Base-by-base conservation (phyloP, 2,113 vertebrate genomes). In the Ifrita kowaldi region DNA sequence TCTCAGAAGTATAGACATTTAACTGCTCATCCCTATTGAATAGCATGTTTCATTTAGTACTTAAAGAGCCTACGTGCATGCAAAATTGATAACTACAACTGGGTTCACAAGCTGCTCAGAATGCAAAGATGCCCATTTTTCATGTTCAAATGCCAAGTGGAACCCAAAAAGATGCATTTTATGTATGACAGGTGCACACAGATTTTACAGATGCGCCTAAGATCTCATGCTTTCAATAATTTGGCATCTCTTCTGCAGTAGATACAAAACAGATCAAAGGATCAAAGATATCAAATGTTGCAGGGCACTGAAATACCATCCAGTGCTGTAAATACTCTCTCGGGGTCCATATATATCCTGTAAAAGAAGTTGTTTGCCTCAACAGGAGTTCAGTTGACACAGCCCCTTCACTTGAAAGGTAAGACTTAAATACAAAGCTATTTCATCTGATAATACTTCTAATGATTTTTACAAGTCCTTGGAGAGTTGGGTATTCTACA, bases 81-180 rank as follows among this genome's bases (percentile, higher is more conserved):
- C 81, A 95, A 95, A 92, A 95, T 82, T 89, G 59, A 87, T 88
- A 90, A 92, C 62, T 77, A 75, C 75, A 89, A 80, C 65, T 53
- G 47, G 11, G 17, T 89, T 67, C 81, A 92, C 88, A 78, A 91
- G 52, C 60, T 68, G n/a, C 46, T 82, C 75, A 69, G 56, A 90
- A 84, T 85, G 83, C 73, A 79, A 88, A 93, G 56, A 80, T 87
- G 41, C 33, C 27, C 15, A 71, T 91, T 89, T 93, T 87, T 97
- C 78, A 79, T 62, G 69, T 93, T 90, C 59, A 85, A 32, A 94
- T 82, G 70, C 33, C 84, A 93, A 62, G 16, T 76, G 52, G 46
- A 94, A 69, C 47, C 63, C 73, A 78, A 74, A 94, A 94, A 84
- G 60, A 67, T 55, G 55, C 32, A 69, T 92, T 91, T 96, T 71